Base-by-base conservation (phyloP, 2,113 vertebrate genomes). In the Promerops cafer region DNA sequence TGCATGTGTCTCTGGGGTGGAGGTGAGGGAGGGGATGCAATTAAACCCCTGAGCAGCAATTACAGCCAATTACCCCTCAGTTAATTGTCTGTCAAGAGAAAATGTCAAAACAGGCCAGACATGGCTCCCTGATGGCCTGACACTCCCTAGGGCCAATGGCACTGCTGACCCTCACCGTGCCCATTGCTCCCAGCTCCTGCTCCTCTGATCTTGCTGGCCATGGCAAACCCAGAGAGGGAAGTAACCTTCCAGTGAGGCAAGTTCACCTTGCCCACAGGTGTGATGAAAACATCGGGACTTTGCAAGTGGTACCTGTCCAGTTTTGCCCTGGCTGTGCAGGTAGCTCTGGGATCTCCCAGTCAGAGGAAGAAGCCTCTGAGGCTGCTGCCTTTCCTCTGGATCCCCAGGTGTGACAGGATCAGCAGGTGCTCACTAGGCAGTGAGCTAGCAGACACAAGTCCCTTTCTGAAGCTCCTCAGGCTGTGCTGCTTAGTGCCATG, bases 81-180 rank as follows among this genome's bases (percentile, higher is more conserved):
- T 93, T 90, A 93, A 96, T 97, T 88, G 81, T 90, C 94, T 93
- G 83, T 88, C 79, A 93, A 94, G 90, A 93, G 83, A 65, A 96
- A 92, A 95, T 86, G 86, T 96, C 94, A 94, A 90, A 95, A 92
- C 88, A 93, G 83, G 76, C 69, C 65, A 49, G 4, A 2, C 22
- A 27, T 27, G 85, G 79, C 75, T 95, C 87, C 61, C 91, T 97
- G 93, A 94, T 16, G 85, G 64, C 59, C 77, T 80, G 90, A 69
- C 66, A 31, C 20, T 89, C 59, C 64, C 74, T 33, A 33, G 57
- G 44, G 77, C 27, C 10, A 2, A 6, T 0, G 4, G 61, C 31
- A 33, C 79, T 42, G 47, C 82, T 91, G 78, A 40, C 74, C 61
- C 52, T 27, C 47, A 1, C 82, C 1, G 3, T 33, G 69, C 57